Base-by-base conservation (phyloP, 2,113 vertebrate species). In the Alaudala cheleensis region DNA sequence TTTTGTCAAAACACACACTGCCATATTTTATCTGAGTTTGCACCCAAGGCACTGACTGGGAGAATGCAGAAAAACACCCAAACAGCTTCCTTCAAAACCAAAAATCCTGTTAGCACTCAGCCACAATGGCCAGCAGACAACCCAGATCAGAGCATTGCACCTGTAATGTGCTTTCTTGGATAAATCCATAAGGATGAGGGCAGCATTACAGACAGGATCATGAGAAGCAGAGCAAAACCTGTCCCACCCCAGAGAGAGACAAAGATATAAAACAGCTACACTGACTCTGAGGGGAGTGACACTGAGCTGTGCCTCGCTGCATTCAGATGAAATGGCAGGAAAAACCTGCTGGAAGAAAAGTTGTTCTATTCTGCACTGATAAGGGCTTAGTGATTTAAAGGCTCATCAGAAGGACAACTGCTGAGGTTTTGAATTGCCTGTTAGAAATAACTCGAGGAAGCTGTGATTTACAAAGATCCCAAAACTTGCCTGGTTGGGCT, bases 331-430 rank as follows among this genome's bases (percentile, higher is more conserved):
- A 92, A 84, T 1, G 3, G 49, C 37, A 94, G 60, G 37, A 81
- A 58, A 93, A 89, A 67, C 86, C 57, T 64, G 24, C 54, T 79
- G 61, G 39, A 74, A 81, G 51, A 49, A 51, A 49, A 72, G 45
- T 72, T 81, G 15, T n/a, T 86, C 61, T 50, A 29, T n/a, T 42
- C 60, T 17, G 37, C 1, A 0, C 34, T 87, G 90, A 80, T 91
- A 93, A 94, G 24, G 28, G 12, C 31, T 82, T 47, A 9, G 69
- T 80, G 62, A 93, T 96, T 93, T 93, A 91, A 94, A 81, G 8
- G 21, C 47, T 85, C 31, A 49, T 51, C 42, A 54, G 57, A 45
- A 83, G 45, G 29, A 91, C 77, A 82, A 11, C 57, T 44, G 17
- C 80, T 49, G 47, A 80, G 65, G 39, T 80, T 66, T 42, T 87